A percentile compares a stretch with the other conserved stretches of the same genome.
phyloP scores from a whole-genome alignment of 2,888 invertebrate species.

The Drosophila lutescens region DNA sequence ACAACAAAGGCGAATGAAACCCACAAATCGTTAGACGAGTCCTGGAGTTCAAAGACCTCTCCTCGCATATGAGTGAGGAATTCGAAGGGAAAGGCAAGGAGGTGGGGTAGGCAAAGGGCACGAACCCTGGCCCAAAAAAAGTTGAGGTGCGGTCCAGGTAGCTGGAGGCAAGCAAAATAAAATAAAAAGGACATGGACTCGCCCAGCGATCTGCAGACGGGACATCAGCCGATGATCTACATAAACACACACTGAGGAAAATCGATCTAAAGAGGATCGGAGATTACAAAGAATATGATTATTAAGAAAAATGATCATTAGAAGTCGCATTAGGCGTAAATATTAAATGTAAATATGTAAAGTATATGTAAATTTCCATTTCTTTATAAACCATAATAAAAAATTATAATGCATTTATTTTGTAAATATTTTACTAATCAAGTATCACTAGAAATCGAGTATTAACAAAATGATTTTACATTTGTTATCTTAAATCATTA shows the following conservation, averaged over 20 bases:
- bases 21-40: conserved; percentile 62
- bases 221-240: conserved; percentile 70
- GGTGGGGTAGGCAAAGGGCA: conserved; percentile 42
- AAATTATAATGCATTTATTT: too few species aligned
- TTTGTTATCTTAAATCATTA: too few species aligned
- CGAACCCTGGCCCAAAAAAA: conserved; percentile 39
- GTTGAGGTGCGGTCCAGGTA: conserved; percentile 49
- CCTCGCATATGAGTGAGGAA: conserved; percentile 26
- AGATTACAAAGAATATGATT: too few species aligned
- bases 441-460: too few species aligned
- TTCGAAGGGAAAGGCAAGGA: conserved; percentile 15
- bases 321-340: too few species aligned
- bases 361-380: too few species aligned
- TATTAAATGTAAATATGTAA: too few species aligned
- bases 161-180: conserved; percentile 19
- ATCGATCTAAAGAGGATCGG: neutral
- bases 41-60: conserved; percentile 69
- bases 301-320: too few species aligned
- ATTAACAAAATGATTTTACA: too few species aligned
- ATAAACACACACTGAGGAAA: conserved; percentile 49
- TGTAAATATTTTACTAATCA: too few species aligned
- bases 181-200: conserved; percentile 44
- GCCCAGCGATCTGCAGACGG: conserved; percentile 57
- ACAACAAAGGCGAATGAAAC: conserved; percentile 47
- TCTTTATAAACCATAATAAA: too few species aligned